phyloP scores from a whole-genome alignment of 2,888 invertebrate species.

The Holacanthella duospinosa region DNA sequence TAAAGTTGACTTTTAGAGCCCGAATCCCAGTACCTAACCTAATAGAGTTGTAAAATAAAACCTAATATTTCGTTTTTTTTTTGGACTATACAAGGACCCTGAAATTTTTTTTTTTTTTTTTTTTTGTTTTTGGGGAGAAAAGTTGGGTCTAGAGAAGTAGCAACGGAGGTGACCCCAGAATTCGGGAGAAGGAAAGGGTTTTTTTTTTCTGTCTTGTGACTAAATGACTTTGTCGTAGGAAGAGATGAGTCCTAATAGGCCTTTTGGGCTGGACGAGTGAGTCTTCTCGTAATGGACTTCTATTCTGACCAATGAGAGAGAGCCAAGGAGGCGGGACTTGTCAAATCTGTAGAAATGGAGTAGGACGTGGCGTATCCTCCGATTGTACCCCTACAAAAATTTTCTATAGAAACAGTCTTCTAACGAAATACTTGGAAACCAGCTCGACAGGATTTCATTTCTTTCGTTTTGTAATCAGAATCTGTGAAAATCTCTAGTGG shows the following conservation, averaged over 20 bases:
- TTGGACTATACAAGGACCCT: neutral
- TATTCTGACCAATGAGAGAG: neutral
- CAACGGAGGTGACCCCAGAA: neutral
- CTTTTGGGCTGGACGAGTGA: neutral
- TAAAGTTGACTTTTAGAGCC: neutral
- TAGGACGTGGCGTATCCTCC: neutral
- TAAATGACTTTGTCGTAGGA: neutral
- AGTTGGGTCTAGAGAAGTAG: neutral
- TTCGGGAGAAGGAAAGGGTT: conserved; percentile 7
- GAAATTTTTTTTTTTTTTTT: conserved; percentile 8
- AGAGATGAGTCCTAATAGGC: neutral
- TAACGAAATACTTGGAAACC: too few species aligned
- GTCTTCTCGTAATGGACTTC: neutral
- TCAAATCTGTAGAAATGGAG: neutral
- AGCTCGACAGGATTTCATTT: too few species aligned
- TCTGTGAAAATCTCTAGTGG: too few species aligned
- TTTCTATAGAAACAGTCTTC: too few species aligned
- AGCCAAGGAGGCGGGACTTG: neutral
- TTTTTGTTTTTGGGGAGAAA: conserved; percentile 2
- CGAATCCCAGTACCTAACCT: neutral
- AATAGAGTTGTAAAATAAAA: neutral
- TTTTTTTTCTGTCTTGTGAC: conserved; percentile 11
- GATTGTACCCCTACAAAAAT: neutral
- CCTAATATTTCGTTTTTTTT: neutral
- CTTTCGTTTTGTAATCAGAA: too few species aligned